Evolutionary conservation across 2,888 invertebrate species (phyloP).

Genomic region (Drosophila infuscata): DNA sequence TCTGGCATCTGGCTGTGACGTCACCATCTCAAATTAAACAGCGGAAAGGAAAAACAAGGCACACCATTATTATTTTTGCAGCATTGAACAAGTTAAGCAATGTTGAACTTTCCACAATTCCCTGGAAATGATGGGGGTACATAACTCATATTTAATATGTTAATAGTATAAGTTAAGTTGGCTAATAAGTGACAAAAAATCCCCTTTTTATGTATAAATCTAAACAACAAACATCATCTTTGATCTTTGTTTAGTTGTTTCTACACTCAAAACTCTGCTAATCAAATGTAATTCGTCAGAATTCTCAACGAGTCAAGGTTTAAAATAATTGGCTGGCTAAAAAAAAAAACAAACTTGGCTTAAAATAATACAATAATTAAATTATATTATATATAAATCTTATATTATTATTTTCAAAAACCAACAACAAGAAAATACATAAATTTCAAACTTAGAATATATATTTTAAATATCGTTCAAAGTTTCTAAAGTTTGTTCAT

Average conservation of each 20-base stretch:
- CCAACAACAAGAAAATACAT: neutral
- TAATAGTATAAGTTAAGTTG: neutral
- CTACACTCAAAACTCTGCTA: neutral
- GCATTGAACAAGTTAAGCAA: neutral
- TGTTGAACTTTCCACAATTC: neutral
- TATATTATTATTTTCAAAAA: neutral
- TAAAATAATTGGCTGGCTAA: no score
- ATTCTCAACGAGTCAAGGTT: neutral
- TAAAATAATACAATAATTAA: neutral
- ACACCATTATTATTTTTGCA: slow-evolving; percentile 12
- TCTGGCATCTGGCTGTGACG: slow-evolving; percentile 22
- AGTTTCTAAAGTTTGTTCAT: neutral
- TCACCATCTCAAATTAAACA: slow-evolving; percentile 25
- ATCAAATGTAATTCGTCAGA: neutral
- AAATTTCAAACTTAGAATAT: neutral
- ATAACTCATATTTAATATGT: neutral
- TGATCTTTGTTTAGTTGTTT: neutral
- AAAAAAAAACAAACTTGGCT: neutral
- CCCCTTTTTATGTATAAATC: neutral
- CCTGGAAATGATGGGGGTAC: neutral
- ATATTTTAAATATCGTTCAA: no score
- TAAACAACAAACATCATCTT: neutral
- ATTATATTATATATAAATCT: neutral
- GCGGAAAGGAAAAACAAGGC: slow-evolving; percentile 22
- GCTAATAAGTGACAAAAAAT: neutral